These are phyloP conservation scores for Thermophis baileyi DNA, from an alignment of 2,113 vertebrate species.

Conservation along the genomic window DNA sequence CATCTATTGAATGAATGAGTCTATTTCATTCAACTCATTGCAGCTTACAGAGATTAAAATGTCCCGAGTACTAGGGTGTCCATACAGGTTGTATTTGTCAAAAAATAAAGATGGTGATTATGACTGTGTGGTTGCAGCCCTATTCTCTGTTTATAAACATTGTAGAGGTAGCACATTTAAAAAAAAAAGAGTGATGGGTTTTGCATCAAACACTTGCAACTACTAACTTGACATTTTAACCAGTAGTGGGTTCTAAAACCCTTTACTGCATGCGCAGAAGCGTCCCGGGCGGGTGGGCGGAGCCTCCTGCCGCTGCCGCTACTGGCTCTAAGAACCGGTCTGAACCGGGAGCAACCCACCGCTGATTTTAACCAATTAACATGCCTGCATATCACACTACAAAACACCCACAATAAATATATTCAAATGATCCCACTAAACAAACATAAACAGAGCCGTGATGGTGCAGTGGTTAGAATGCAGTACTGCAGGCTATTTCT, in stretches of 20 bases:
- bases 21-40: not conserved
- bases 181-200: not conserved
- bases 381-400: not conserved
- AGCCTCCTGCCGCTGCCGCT: too few species aligned
- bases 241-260: too few species aligned
- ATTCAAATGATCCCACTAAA: not conserved
- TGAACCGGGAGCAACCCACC: too few species aligned
- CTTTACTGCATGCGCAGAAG: too few species aligned
- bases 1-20: not conserved
- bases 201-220: not conserved
- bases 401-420: not conserved
- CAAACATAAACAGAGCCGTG: not conserved
- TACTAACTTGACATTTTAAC: not conserved
- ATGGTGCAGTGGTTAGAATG: too few species aligned
- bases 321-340: too few species aligned
- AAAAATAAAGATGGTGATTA: not conserved
- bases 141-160: not conserved
- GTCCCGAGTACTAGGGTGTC: not conserved
- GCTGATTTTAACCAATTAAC: not conserved
- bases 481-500: too few species aligned
- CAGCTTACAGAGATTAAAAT: not conserved
- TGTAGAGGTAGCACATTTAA: not conserved
- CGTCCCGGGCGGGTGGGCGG: too few species aligned
- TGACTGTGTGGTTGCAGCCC: not conserved
- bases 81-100: not conserved